Evolutionary conservation across 1,140 invertebrate genomes (phyloP), one percentile per base, ranked within the genome.

Genomic region (Pseudoatta argentina): DNA sequence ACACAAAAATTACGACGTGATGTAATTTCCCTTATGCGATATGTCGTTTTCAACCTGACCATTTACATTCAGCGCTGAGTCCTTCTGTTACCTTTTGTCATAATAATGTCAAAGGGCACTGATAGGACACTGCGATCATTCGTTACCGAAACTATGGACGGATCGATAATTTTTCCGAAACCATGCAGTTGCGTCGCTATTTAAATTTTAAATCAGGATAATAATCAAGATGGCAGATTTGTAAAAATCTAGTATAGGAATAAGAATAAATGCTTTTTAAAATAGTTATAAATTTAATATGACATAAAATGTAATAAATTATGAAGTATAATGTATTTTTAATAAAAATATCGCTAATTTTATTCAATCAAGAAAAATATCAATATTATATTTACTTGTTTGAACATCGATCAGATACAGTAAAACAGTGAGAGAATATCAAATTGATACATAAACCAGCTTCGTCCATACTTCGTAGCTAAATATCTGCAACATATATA

Each of bases 111-210:
- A 81, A 81, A 81, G 53, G 44, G 27, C 27, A 79, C n/a, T 6
- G 24, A 16, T 39, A 18, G 3, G 39, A 57, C 21, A 44, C 10
- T 44, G 10, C 24, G 1, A 67, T 0, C 4, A 53, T 66, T 78
- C 48, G 21, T 66, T 67, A 53, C 12, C 44, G 63, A 79, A 81
- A 81, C 12, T 51, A n/a, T 71, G 64, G 77, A 81, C 64, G 77
- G 77, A 59, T 55, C 77, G 21, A 71, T 16, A 27, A 57, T 24
- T 69, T 81, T 57, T 10, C 34, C 59, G n/a, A 27, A 63, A 44
- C 12, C 30, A 39, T 10, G 1, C 39, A 44, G 39, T 6, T 34
- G 30, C 27, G 16, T 34, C 24, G 18, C n/a, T 67, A 5, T 44
- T 14, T 2, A 67, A 24, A 67, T 27, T 61, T 61, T 16, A 18